Base-by-base conservation (phyloP, 2,797 vertebrate genomes). In the Tamandua tetradactyla region DNA sequence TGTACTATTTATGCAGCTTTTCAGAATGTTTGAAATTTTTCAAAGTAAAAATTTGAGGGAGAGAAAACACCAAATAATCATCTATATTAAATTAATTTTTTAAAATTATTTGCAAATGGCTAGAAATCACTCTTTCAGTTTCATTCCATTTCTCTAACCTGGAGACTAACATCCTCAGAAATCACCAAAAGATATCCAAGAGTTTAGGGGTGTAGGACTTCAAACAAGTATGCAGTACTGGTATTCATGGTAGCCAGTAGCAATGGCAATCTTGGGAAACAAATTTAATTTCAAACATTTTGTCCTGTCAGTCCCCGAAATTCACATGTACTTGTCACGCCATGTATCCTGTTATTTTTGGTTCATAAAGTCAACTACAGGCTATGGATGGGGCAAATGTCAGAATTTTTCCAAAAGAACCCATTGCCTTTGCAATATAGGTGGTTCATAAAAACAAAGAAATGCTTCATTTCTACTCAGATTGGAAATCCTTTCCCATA, bases 261-360 rank as follows among this genome's bases (percentile, higher is more conserved):
- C 89, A 79, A 76, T 44, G 55, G 64, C 35, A 88, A 86, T 69
- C 59, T 61, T 88, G 75, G n/a, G 47, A 82, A 72, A 25, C 49
- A 55, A 80, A 88, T 94, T 84, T 85, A n/a, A 88, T 40, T 84
- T 81, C 78, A 93, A 93, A 86, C 83, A 83, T 87, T 78, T 86
- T 92, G 76, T 92, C 66, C 89, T 86, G 87, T 84, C 37, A 72
- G 35, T 27, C 93, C 35, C 64, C 25, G 88, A 83, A 93, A 88
- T 69, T 80, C 4, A 49, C 61, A 37, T 83, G 68, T 30, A 37
- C 61, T 91, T 94, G 47, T 87, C 93, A 66, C 18, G 75, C 55
- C 22, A 52, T 40, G 23, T 78, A 68, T 59, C 66, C 79, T 75
- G 49, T 74, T 89, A 32, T 30, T 69, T 80, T n/a, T 1, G 44